Evolutionary conservation across 2,797 vertebrate genomes (phyloP).

Genomic region (Ataeniobius toweri): DNA sequence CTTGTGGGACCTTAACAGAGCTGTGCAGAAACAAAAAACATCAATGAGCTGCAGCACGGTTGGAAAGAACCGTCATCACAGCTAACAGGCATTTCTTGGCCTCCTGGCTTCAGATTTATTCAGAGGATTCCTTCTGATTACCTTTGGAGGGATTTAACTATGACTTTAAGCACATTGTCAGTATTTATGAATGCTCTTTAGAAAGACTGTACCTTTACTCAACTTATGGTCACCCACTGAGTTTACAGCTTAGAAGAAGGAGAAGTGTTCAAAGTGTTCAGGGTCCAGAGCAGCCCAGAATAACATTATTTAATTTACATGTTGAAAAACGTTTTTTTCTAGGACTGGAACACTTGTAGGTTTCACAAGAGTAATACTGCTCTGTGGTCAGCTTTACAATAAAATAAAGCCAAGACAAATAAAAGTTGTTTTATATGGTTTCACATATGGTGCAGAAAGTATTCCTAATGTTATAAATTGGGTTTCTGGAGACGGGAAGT

Average conservation of each 20-base stretch:
- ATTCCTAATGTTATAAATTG: not conserved
- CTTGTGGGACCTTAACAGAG: too few species aligned
- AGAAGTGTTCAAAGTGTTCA: not conserved
- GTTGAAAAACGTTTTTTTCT: constrained; percentile 28
- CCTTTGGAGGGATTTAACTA: too few species aligned
- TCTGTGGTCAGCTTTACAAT: constrained; percentile 31
- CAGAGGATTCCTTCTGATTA: too few species aligned
- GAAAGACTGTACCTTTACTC: too few species aligned
- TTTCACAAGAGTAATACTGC: not conserved
- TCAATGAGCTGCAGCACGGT: too few species aligned
- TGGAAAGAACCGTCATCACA: too few species aligned
- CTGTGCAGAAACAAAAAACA: too few species aligned
- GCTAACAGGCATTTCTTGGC: too few species aligned
- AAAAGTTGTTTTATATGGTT: constrained; percentile 33
- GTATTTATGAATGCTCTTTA: not conserved
- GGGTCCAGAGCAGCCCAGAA: constrained; percentile 4
- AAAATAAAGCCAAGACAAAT: constrained; percentile 25
- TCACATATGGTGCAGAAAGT: constrained; percentile 8
- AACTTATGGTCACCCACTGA: constrained; percentile 11
- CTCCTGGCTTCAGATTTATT: too few species aligned
- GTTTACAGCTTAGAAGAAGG: too few species aligned
- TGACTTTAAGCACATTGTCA: too few species aligned
- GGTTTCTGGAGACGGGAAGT: constrained; percentile 21
- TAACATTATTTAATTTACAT: constrained; percentile 38
- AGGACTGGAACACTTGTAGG: constrained; percentile 39